Conservation (phyloP, 1,140 invertebrate genomes). For the Heterodera carotae region DNA sequence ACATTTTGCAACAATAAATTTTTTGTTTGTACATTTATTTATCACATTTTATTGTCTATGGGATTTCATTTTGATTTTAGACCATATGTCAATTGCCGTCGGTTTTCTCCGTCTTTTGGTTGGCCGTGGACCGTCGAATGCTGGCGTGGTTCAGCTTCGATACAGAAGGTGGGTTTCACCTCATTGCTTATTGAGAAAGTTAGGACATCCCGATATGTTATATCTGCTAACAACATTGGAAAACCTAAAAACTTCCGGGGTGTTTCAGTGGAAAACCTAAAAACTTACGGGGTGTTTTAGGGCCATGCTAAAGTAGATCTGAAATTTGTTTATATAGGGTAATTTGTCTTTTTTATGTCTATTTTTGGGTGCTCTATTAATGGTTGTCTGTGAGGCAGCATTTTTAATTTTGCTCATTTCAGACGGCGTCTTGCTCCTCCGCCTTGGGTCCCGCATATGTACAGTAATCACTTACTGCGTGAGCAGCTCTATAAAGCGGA, state of each 20-base stretch:
- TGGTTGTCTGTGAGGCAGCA: background rate
- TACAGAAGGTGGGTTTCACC: conserved; percentile 12
- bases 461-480: conserved; percentile 14
- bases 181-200: background rate
- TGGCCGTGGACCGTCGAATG: conserved; percentile 4
- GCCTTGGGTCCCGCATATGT: conserved; percentile 38
- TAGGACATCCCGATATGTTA: no score
- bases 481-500: conserved; percentile 27
- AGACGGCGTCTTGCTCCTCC: conserved; percentile 30
- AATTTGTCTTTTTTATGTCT: no score
- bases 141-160: conserved; percentile 20
- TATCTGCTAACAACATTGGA: no score
- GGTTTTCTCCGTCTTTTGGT: conserved; percentile 1
- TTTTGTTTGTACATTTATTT: background rate
- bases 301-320: no score
- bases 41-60: conserved; percentile 6
- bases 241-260: no score
- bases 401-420: background rate
- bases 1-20: background rate
- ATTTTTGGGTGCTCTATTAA: no score
- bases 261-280: no score
- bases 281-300: no score
- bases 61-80: background rate
- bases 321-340: no score
- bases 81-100: background rate